A percentile compares a stretch with the other conserved stretches of the same genome.
Evolutionary conservation across 2,797 vertebrate species (phyloP).

Genomic region (Oryzias sinensis): DNA sequence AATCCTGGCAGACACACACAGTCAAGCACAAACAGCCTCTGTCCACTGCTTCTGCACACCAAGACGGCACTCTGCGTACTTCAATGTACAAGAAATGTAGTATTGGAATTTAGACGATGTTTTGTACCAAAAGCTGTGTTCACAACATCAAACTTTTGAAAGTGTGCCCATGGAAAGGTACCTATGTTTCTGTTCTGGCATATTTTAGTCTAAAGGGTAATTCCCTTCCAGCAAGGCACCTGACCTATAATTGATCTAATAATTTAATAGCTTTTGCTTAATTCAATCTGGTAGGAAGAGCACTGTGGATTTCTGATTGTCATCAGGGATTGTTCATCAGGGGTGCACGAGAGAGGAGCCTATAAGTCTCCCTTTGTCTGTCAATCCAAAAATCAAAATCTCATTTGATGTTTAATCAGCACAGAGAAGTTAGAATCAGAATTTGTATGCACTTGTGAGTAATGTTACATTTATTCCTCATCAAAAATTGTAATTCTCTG

Average conservation of each 20-base stretch:
- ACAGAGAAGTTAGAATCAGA: constrained; percentile 61
- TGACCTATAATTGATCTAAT: constrained; percentile 72
- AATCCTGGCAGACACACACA: constrained; percentile 69
- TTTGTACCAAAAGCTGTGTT: constrained; percentile 26
- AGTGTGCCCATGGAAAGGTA: constrained; percentile 31
- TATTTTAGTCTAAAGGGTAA: constrained; percentile 63
- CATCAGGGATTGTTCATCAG: constrained; percentile 70
- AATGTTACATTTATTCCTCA: constrained; percentile 66
- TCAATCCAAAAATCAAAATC: constrained; percentile 69
- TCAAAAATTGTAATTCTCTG: constrained; percentile 70
- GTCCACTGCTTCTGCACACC: constrained; percentile 32
- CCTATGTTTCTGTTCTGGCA: constrained; percentile 53
- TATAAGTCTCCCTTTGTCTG: constrained; percentile 45
- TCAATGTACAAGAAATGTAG: constrained; percentile 63
- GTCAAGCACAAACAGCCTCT: constrained; percentile 22
- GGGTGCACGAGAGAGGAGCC: constrained; percentile 55
- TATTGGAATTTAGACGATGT: constrained; percentile 42
- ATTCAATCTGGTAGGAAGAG: constrained; percentile 74
- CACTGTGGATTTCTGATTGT: constrained; percentile 71
- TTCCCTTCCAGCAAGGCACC: constrained; percentile 54
- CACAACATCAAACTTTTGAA: constrained; percentile 2
- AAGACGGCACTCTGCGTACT: constrained; percentile 38
- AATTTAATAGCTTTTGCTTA: constrained; percentile 76
- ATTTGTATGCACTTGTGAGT: constrained; percentile 67
- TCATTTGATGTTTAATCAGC: constrained; percentile 76